Base-by-base conservation (phyloP, 2,888 invertebrate species). In the Ophion obscuratus region DNA sequence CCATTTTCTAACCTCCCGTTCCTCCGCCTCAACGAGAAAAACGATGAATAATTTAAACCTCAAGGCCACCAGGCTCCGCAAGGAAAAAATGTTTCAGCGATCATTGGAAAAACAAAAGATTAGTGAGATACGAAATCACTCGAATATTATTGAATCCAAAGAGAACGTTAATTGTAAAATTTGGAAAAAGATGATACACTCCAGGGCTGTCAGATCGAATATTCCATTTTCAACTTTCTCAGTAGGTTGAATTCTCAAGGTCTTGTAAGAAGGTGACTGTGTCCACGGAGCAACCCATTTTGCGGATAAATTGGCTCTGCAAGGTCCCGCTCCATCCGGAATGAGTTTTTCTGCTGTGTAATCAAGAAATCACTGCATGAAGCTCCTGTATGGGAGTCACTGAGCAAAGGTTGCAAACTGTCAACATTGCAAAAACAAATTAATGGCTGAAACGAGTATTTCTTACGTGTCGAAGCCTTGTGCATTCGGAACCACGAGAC, bases 1-100 rank as follows among this genome's bases (percentile, higher is more conserved):
- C 20, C 6, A 61, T 68, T 68, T 78, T 44, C 68, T 59, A 68
- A 76, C 31, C 53, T 57, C 66, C 57, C 24, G 5, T 4, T 53
- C 44, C n/a, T 31, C 31, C 2, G 10, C 61, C 62, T 27, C 17
- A 64, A 20, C 62, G 66, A 31, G 17, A 31, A 66, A 24, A 17
- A 36, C 36, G 31, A 66, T 36, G 66, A 53, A 53, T 53, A 2
- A 14, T 17, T 3, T 1, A 17, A 53, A 17, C 17, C 17, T 53
- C 53, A 17, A 14, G 2, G 53, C 14, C 14, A 53, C 1, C 5
- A 7, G 1, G 40, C 40, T 6, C 40, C 40, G 14, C 53, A 1
- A 17, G 31, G 31, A 2, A 31, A 31, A 31, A 31, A 31, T 31
- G 4, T 53, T 53, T 53, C 53, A 53, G 3, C 53, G 53, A 53